Percentiles rank a stretch among this genome's conserved stretches.
Conservation (phyloP, 53 echinoderm and acorn worm species). For the Paelopatides confundens region DNA sequence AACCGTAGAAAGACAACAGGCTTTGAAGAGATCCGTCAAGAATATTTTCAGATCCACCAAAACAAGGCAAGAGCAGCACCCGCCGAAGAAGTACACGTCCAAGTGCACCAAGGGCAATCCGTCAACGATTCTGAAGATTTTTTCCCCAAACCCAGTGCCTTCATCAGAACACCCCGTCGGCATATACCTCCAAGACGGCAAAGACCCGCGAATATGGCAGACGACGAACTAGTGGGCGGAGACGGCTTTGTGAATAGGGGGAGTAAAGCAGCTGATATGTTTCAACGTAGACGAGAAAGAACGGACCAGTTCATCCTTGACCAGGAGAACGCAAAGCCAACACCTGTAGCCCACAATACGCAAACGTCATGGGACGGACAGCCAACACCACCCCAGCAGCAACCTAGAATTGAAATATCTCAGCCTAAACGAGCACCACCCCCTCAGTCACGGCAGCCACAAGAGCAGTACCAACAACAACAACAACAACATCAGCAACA, state of each 20-base stretch:
- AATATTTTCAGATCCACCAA: constrained; percentile 37
- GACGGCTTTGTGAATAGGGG: background rate
- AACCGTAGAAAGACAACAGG: constrained; percentile 32
- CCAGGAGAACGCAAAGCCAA: background rate
- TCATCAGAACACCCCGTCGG: constrained; percentile 30
- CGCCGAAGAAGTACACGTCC: background rate
- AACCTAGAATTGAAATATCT: background rate
- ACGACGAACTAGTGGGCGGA: constrained; percentile 10
- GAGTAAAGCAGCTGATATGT: constrained; percentile 19
- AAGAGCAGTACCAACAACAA: background rate
- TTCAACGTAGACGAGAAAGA: constrained; percentile 12
- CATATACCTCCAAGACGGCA: constrained; percentile 7
- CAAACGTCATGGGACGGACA: constrained; percentile 4
- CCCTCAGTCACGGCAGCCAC: background rate
- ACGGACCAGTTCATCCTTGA: constrained; percentile 30
- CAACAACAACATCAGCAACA: constrained; percentile 11
- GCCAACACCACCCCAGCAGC: background rate
- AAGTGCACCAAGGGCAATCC: background rate
- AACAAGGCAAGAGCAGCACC: constrained; percentile 11
- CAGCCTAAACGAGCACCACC: background rate
- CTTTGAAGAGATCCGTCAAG: constrained; percentile 45
- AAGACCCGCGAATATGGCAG: background rate
- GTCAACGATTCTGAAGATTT: constrained; percentile 5
- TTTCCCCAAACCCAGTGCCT: constrained; percentile 40
- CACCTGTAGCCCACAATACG: background rate